Evolutionary conservation across 1,140 invertebrate genomes (phyloP).

Genomic region (Macrotrachela quadricornifera): DNA sequence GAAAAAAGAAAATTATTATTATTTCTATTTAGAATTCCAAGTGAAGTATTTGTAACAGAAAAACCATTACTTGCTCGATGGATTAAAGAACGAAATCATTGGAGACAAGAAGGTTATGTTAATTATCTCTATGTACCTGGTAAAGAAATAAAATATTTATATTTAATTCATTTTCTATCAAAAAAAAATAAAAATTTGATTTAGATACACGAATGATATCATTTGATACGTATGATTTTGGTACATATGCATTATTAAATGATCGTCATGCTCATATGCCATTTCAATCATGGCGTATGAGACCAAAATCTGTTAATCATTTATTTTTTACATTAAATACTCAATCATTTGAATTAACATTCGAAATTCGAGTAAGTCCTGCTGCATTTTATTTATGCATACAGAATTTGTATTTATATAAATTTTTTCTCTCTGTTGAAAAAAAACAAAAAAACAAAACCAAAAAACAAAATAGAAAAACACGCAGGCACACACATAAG

Average conservation of each 20-base stretch:
- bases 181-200: constrained; percentile 1
- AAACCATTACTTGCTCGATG: constrained; percentile 23
- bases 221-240: constrained; percentile 25
- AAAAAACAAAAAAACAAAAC: no score
- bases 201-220: constrained; percentile 16
- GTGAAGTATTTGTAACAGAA: constrained; percentile 20
- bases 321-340: constrained; percentile 22
- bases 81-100: constrained; percentile 19
- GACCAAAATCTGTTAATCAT: constrained; percentile 11
- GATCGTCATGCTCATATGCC: constrained; percentile 30
- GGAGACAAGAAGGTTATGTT: constrained; percentile 22
- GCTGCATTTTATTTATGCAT: not conserved
- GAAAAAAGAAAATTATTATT: not conserved
- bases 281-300: constrained; percentile 22
- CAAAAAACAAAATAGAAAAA: no score
- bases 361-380: constrained; percentile 23
- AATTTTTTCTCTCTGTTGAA: no score
- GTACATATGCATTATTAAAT: constrained; percentile 22
- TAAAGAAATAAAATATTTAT: constrained; percentile 15
- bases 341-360: constrained; percentile 23
- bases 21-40: constrained; percentile 16
- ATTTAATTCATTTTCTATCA: constrained; percentile 10
- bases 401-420: no score
- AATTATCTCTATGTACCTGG: constrained; percentile 14
- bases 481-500: no score